Evolutionary conservation across 2,888 invertebrate genomes (phyloP).

Genomic region (Mythimna pallens): DNA sequence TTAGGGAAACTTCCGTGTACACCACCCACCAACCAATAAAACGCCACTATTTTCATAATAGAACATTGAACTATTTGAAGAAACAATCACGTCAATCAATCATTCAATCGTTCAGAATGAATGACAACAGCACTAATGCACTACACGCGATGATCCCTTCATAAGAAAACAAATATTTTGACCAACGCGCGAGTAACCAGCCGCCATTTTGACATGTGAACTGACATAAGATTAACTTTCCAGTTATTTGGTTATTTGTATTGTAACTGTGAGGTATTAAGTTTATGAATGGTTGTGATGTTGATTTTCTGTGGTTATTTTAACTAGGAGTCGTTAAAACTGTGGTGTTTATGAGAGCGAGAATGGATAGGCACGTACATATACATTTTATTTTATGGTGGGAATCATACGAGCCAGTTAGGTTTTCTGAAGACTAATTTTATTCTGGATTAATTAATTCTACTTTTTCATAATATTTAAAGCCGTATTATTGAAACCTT

Average conservation of each 20-base stretch:
- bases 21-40: constrained; percentile 40
- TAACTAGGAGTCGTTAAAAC: constrained; percentile 46
- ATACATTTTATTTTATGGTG: constrained; percentile 35
- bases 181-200: constrained; percentile 66
- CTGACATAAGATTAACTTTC: constrained; percentile 61
- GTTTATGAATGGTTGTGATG: constrained; percentile 56
- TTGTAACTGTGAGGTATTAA: constrained; percentile 54
- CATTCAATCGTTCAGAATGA: constrained; percentile 63
- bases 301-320: constrained; percentile 58
- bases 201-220: constrained; percentile 58
- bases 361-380: constrained; percentile 13
- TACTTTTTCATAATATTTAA: too few relatives aligned
- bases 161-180: constrained; percentile 72
- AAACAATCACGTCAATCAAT: constrained; percentile 69
- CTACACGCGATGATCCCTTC: constrained; percentile 72
- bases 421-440: background rate
- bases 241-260: constrained; percentile 55
- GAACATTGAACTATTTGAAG: constrained; percentile 63
- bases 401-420: background rate
- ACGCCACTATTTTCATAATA: constrained; percentile 60
- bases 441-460: too few relatives aligned
- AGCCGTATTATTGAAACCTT: too few relatives aligned
- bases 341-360: constrained; percentile 42
- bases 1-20: constrained; percentile 38
- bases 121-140: constrained; percentile 69